Percentiles rank a stretch among this genome's conserved stretches.
phyloP scores from a whole-genome alignment of 2,888 invertebrate species.

The Argyresthia albistria region DNA sequence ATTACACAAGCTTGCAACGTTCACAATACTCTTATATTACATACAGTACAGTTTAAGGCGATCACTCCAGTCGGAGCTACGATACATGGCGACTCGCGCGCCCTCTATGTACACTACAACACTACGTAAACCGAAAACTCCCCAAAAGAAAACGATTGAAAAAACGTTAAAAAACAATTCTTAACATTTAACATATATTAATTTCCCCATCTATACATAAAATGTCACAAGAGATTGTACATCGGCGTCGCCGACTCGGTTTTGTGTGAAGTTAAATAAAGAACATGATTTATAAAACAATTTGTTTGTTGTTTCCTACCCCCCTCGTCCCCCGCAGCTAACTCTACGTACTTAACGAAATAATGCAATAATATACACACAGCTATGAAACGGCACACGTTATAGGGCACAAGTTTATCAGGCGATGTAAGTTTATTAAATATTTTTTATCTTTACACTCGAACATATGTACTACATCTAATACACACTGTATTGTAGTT shows the following conservation, averaged over 20 bases:
- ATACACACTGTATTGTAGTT: conserved; percentile 42
- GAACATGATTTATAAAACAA: conserved; percentile 17
- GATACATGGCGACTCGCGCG: too few species aligned
- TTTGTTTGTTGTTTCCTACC: conserved; percentile 15
- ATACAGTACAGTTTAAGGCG: conserved; percentile 62
- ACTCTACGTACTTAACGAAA: conserved; percentile 16
- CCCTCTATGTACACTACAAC: conserved; percentile 16
- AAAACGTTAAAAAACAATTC: conserved; percentile 39
- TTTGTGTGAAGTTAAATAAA: conserved; percentile 22
- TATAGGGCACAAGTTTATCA: conserved; percentile 56
- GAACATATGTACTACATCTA: conserved; percentile 38
- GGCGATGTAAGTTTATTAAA: too few species aligned
- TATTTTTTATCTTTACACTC: conserved; percentile 23
- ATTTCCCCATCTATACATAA: conserved; percentile 68
- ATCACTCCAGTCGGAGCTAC: conserved; percentile 31
- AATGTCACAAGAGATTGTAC: conserved; percentile 66
- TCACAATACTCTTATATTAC: conserved; percentile 21
- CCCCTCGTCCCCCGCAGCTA: conserved; percentile 18
- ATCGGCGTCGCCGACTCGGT: conserved; percentile 38
- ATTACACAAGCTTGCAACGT: conserved; percentile 53
- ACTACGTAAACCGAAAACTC: conserved; percentile 34
- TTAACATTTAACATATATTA: conserved; percentile 63
- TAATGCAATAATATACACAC: conserved; percentile 24
- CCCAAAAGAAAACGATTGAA: conserved; percentile 20
- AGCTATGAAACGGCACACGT: conserved; percentile 46